Percentiles rank a stretch among this genome's conserved stretches.
Conservation (phyloP, 2,888 invertebrate species). For the Desoria tigrina region DNA sequence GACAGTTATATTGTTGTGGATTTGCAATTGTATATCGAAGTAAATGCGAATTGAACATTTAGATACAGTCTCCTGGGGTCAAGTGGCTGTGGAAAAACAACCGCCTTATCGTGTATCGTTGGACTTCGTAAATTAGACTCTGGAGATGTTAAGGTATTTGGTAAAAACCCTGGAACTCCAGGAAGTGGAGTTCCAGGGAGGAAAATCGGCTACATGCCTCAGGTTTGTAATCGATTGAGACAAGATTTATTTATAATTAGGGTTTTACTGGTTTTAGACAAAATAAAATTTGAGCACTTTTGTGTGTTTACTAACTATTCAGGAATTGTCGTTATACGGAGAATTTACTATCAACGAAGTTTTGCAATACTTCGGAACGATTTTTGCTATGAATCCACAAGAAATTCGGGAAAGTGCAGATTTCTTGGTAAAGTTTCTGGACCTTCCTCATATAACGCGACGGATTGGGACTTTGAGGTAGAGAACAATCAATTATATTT, state of each 20-base stretch:
- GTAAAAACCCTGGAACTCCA: constrained; percentile 70
- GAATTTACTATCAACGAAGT: constrained; percentile 86
- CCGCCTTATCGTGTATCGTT: constrained; percentile 85
- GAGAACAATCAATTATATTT: background rate
- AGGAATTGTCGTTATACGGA: constrained; percentile 84
- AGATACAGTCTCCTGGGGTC: constrained; percentile 91
- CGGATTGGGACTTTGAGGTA: constrained; percentile 62
- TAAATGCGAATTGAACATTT: constrained; percentile 47
- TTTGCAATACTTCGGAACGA: constrained; percentile 43
- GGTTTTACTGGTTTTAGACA: too few relatives aligned
- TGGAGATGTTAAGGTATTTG: constrained; percentile 86
- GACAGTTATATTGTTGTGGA: background rate
- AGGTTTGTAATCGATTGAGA: too few relatives aligned
- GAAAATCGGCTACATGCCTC: constrained; percentile 45
- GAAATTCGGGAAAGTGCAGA: constrained; percentile 41
- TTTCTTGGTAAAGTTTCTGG: constrained; percentile 41
- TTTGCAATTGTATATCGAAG: background rate
- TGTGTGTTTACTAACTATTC: background rate
- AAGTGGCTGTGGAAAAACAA: constrained; percentile 82
- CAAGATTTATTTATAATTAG: too few relatives aligned
- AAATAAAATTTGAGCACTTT: too few relatives aligned
- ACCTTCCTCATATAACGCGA: constrained; percentile 32
- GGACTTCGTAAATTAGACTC: constrained; percentile 80
- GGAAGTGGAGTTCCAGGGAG: too few relatives aligned
- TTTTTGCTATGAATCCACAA: constrained; percentile 40